Evolutionary conservation across 2,113 vertebrate species (phyloP).

Genomic region (Pao palembangensis): DNA sequence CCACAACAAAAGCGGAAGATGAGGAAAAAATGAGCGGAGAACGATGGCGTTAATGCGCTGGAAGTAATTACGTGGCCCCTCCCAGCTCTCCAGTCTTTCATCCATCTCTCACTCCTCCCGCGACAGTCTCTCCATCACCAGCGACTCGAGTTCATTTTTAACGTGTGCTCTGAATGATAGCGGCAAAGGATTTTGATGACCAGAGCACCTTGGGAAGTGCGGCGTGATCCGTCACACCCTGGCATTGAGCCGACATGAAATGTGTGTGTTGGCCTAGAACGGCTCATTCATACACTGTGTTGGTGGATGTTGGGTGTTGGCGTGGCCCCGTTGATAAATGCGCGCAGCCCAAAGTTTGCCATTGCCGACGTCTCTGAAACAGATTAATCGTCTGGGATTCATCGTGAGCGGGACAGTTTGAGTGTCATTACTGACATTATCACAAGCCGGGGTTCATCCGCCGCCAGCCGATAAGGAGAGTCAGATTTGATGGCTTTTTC

Average conservation of each 20-base stretch:
- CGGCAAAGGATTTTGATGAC: conserved; percentile 47
- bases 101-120: conserved; percentile 23
- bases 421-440: conserved; percentile 27
- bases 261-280: conserved; percentile 1
- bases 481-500: conserved; percentile 19
- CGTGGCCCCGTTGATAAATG: conserved; percentile 10
- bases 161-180: conserved; percentile 18
- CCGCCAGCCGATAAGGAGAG: conserved; percentile 13
- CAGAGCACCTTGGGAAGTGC: conserved; percentile 55
- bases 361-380: conserved; percentile 5
- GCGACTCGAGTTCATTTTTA: conserved; percentile 31
- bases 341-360: neutral
- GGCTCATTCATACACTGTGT: neutral
- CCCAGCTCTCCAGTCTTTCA: conserved; percentile 10
- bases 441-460: conserved; percentile 20
- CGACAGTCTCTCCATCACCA: conserved; percentile 39
- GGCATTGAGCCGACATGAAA: conserved; percentile 19
- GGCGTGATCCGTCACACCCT: conserved; percentile 51
- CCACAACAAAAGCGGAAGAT: conserved; percentile 37
- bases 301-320: neutral
- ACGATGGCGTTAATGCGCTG: conserved; percentile 42
- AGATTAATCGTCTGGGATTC: conserved; percentile 30
- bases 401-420: neutral
- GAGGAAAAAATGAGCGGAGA: conserved; percentile 24
- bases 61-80: conserved; percentile 54